A percentile compares a stretch with the other conserved stretches of the same genome.
Evolutionary conservation across 2,113 vertebrate genomes (phyloP).

Genomic region (Halcyon senegalensis): DNA sequence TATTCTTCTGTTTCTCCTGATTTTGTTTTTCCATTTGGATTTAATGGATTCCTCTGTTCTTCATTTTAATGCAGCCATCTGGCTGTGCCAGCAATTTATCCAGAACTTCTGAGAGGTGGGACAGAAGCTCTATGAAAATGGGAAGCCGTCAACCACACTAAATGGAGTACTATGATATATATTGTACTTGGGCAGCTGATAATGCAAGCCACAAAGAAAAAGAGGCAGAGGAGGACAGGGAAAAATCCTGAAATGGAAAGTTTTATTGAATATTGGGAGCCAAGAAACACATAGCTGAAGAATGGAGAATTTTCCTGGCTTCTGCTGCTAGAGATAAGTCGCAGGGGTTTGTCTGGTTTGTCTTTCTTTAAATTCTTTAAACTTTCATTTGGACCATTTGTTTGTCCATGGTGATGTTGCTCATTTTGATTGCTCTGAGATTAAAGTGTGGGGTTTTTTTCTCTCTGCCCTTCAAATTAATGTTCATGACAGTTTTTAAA

Average conservation of each 20-base stretch:
- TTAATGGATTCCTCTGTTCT: not conserved
- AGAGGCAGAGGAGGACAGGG: not conserved
- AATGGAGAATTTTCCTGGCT: constrained; percentile 16
- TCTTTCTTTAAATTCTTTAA: not conserved
- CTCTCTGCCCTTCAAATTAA: constrained; percentile 1
- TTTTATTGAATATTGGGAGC: not conserved
- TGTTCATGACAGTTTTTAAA: not conserved
- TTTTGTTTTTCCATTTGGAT: not conserved
- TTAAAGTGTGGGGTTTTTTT: not conserved
- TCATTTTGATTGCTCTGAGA: constrained; percentile 16
- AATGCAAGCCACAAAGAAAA: not conserved
- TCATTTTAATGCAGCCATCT: not conserved
- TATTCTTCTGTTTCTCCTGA: not conserved
- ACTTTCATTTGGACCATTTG: not conserved
- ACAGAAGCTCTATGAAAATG: not conserved
- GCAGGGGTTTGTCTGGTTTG: not conserved
- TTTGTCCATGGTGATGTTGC: not conserved
- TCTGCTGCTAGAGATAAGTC: constrained; percentile 9
- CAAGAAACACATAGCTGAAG: constrained; percentile 29
- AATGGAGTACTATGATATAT: not conserved
- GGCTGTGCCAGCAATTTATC: not conserved
- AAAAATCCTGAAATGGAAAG: not conserved
- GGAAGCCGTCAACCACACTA: not conserved
- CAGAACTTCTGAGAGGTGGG: not conserved
- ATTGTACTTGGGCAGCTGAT: not conserved